Evolutionary conservation across 1,140 invertebrate species (phyloP), one percentile per base, ranked within the genome.

Genomic region (Melipona quadrifasciata): DNA sequence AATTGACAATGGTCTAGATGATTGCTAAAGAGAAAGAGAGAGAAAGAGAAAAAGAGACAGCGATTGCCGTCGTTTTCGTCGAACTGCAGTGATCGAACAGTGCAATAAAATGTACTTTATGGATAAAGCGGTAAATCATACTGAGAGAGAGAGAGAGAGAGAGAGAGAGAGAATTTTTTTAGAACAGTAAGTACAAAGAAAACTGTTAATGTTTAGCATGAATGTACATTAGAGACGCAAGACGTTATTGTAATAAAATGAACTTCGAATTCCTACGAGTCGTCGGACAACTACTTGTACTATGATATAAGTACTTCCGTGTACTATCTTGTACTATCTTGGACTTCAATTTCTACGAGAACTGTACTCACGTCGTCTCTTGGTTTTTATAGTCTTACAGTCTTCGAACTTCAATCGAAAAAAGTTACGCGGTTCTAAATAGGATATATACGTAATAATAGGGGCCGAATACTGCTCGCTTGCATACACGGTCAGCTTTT

Each of bases 71-170:
- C 64, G 57, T 72, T 67, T 82, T 77, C 74, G 64, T 80, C 61
- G 64, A 85, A 82, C 72, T 58, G 24, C 79, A 87, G 72, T 89
- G 90, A 85, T 80, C n/a, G 79, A 86, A 87, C 86, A 90, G 92
- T 93, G 91, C 91, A 93, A 93, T 93, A 93, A 92, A 89, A 86
- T 91, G 87, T 92, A 92, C 88, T 92, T 90, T 91, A 89, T 81
- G 81, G 87, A 88, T 81, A 47, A 47, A 47, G 84, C 81, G 86
- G 73, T 72, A 85, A 47, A 86, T 85, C 73, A 85, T 88, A 61
- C 24, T 65, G 71, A 71, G 24, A 86, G 79, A 77, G 55, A 81
- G 39, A 47, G 39, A 47, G 39, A 39, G 34, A 39, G 34, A 39
- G 34, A 39, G 34, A 39, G 34, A 47, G 39, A 47, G 39, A 47